A percentile compares a stretch with the other conserved stretches of the same genome.
Evolutionary conservation across 2,888 invertebrate species (phyloP).

Genomic region (Trichopoda pennipes): DNA sequence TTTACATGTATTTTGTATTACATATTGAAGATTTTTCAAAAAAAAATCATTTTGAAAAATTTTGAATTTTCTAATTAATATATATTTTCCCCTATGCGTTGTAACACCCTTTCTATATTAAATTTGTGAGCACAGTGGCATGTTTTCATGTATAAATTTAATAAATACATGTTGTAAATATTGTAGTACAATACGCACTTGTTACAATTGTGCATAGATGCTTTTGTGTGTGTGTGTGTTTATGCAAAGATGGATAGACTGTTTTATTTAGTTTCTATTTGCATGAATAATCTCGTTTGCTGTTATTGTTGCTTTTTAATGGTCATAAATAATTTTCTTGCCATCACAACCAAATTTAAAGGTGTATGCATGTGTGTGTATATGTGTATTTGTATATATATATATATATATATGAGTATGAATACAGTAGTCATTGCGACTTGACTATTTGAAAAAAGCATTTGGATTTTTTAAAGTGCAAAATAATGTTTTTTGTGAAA

Average conservation of each 20-base stretch:
- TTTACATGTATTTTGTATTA: too few species aligned
- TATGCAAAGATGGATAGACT: not conserved
- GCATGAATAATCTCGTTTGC: constrained; percentile 47
- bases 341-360: constrained; percentile 33
- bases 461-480: too few species aligned
- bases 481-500: too few species aligned
- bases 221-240: not conserved
- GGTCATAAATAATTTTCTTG: constrained; percentile 54
- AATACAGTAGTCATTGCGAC: constrained; percentile 17
- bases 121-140: not conserved
- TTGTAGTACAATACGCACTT: too few species aligned
- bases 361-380: not conserved
- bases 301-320: constrained; percentile 56
- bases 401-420: not conserved
- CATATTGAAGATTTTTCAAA: too few species aligned
- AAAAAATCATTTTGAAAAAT: too few species aligned
- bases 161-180: constrained; percentile 19
- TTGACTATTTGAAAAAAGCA: constrained; percentile 14
- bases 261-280: constrained; percentile 44
- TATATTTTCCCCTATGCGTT: too few species aligned
- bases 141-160: not conserved
- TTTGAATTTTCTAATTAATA: too few species aligned
- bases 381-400: not conserved
- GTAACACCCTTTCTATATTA: not conserved
- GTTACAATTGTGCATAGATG: too few species aligned